These are phyloP conservation scores for Acipenser oxyrinchus DNA, from an alignment of 2,797 vertebrate species.

Conservation along the genomic window DNA sequence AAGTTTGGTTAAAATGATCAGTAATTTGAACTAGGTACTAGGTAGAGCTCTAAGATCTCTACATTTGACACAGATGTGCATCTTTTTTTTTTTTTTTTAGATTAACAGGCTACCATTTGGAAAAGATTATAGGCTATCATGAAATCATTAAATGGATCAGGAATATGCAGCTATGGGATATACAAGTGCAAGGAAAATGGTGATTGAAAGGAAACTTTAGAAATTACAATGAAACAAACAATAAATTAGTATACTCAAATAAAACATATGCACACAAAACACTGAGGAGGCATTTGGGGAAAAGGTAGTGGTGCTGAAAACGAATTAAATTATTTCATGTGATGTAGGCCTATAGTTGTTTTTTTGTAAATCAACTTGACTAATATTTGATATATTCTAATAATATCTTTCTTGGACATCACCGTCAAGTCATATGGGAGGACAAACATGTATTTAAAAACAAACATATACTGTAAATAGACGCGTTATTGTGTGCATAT, in stretches of 20 bases:
- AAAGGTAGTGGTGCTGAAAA: no score
- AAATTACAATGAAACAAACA: conserved; percentile 6
- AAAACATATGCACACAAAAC: neutral
- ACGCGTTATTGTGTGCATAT: no score
- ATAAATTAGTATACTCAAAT: no score
- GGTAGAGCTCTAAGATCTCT: conserved; percentile 23
- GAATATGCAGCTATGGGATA: conserved; percentile 16
- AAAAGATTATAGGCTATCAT: conserved; percentile 46
- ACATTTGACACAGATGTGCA: conserved; percentile 53
- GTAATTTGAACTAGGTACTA: conserved; percentile 32
- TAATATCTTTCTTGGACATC: no score
- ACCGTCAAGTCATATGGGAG: no score
- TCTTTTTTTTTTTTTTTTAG: conserved; percentile 25
- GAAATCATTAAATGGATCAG: conserved; percentile 30
- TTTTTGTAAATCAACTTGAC: no score
- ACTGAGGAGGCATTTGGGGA: no score
- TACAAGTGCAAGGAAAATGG: conserved; percentile 7
- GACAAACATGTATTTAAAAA: no score
- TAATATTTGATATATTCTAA: no score
- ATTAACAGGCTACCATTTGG: conserved; percentile 45
- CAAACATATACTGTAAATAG: no score
- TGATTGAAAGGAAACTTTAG: conserved; percentile 22
- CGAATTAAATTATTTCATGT: no score
- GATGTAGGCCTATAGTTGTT: no score
- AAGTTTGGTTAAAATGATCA: conserved; percentile 45